Evolutionary conservation across 2,113 vertebrate genomes (phyloP).

Genomic region (Protobothrops flavoviridis): DNA sequence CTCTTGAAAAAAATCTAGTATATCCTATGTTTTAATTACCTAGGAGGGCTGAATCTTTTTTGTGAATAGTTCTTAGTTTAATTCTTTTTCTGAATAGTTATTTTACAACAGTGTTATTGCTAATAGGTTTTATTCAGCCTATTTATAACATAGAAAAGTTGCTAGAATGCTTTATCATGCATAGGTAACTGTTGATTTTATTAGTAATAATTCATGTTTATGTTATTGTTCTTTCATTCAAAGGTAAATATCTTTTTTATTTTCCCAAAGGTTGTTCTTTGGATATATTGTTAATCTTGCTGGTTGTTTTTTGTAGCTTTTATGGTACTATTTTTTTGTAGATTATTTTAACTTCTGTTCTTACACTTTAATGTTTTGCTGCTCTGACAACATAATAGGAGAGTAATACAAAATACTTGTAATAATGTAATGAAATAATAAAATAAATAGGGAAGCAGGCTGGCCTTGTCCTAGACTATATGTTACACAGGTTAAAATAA

Average conservation of each 20-base stretch:
- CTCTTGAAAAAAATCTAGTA: not conserved
- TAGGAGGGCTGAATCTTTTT: not conserved
- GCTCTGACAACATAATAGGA: not conserved
- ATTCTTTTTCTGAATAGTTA: not conserved
- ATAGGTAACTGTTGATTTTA: not conserved
- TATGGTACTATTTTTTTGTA: not conserved
- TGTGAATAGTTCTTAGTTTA: not conserved
- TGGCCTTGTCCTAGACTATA: not conserved
- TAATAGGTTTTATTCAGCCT: not conserved
- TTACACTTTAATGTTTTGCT: not conserved
- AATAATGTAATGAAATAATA: not conserved
- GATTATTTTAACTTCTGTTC: not conserved
- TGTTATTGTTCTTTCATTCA: not conserved
- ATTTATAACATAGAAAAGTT: not conserved
- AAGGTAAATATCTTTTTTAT: not conserved
- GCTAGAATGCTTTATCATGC: not conserved
- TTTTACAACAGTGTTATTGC: not conserved
- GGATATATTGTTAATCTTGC: not conserved
- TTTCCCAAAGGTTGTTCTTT: not conserved
- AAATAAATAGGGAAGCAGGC: not conserved
- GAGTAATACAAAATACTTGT: not conserved
- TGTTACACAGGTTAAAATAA: not conserved
- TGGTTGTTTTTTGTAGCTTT: not conserved
- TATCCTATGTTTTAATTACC: not conserved
- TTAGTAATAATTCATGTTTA: not conserved